Evolutionary conservation across 1,140 invertebrate species (phyloP), one percentile per base, ranked within the genome.

Genomic region (Euborellia annulipes): DNA sequence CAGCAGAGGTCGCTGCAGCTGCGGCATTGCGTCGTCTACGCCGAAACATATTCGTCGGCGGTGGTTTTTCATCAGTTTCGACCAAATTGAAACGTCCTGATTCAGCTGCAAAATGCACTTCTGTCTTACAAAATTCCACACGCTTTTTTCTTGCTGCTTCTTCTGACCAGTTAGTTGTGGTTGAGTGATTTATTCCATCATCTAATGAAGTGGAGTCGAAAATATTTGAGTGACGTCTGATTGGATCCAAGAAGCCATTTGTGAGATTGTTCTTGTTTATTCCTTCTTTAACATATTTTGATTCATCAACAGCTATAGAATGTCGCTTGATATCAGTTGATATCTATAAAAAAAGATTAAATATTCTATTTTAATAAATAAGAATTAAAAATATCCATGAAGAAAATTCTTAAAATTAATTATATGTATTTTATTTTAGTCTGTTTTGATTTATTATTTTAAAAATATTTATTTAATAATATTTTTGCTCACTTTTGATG

Each of bases 81-180:
- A 87, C 82, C 40, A 87, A 85, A 57, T 85, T 84, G 0, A 87
- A 79, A 52, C 75, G 75, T 0, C 84, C 83, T 1, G 80, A 78
- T 55, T 85, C 83, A n/a, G 79, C 77, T 0, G 81, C 79, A 60
- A 87, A 85, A 60, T 87, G 84, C 16, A 87, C 74, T 64, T 87
- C 84, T 0, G 82, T 86, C 65, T 85, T 85, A 57, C 81, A 82
- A 60, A 87, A 87, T 53, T 80, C 82, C 0, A 87, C 83, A 62
- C 75, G 81, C 59, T 85, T 86, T 13, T 68, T 59, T 27, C 23
- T 4, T 4, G 23, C 23, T 4, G 23, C 23, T 6, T 27, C 23
- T 27, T 27, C 23, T 27, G 23, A 27, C 23, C 23, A 27, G 11
- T 27, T 27, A 6, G 4, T 11, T 27, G 4, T 11, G n/a, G n/a